Base-by-base conservation (phyloP, 2,113 vertebrate species). In the Probosciger aterrimus region DNA sequence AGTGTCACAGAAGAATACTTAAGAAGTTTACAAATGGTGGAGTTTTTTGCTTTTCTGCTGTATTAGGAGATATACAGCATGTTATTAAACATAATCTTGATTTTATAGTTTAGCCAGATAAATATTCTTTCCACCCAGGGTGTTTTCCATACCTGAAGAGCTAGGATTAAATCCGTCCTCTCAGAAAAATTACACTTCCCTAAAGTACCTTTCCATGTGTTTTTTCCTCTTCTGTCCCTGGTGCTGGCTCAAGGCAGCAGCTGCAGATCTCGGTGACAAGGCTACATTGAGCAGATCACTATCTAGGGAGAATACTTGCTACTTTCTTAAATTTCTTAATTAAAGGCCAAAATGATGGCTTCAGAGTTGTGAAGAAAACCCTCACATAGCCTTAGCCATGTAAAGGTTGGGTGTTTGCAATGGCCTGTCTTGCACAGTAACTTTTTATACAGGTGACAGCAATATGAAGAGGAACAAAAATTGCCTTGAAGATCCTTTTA, bases 41-140 rank as follows among this genome's bases (percentile, higher is more conserved):
- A 11, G 60, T 50, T 71, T 60, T 43, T 83, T 44, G 8, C 19
- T 76, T 96, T 91, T 55, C 20, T 88, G 88, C n/a, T 86, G 41
- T 39, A 19, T 67, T 53, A 80, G 23, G 18, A 52, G 37, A 16
- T 15, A 35, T 13, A 46, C 41, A 75, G n/a, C 10, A 37, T 7
- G 8, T 85, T 46, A 55, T 46, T 30, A 68, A 68, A 43, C 1
- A 2, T 82, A 33, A 13, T 33, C 75, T 64, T 94, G 79, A 49
- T 71, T 67, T 16, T 68, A 35, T 18, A 44, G 46, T 63, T 91
- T 41, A 74, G 25, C 35, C 25, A 31, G 14, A 55, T 70, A 57
- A 94, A 11, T 30, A 4, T 75, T 20, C 6, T 41, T 93, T 67
- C 73, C 77, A 27, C 16, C 1, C 11, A 11, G 28, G 8, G 35